phyloP scores from a whole-genome alignment of 2,797 vertebrate genomes.

The Aulostomus chinensis region DNA sequence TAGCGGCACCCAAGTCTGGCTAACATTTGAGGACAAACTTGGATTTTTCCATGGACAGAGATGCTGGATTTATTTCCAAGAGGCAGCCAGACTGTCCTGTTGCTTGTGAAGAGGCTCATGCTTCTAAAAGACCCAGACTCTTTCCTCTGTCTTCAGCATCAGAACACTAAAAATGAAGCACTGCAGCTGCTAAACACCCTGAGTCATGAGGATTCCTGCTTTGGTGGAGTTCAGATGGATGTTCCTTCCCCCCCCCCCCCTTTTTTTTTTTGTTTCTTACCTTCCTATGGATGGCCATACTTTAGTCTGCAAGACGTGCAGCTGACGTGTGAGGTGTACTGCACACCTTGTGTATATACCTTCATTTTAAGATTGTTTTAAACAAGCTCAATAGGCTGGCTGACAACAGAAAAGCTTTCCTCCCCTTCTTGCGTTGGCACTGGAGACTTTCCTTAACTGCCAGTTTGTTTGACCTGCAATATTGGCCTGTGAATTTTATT shows the following conservation, averaged over 20 bases:
- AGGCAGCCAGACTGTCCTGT: constrained; percentile 59
- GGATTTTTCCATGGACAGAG: constrained; percentile 65
- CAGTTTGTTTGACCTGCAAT: constrained; percentile 62
- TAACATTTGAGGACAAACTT: constrained; percentile 54
- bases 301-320: constrained; percentile 65
- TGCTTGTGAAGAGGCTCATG: constrained; percentile 48
- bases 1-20: constrained; percentile 54
- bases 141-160: constrained; percentile 75
- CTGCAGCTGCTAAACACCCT: constrained; percentile 58
- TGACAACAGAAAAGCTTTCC: constrained; percentile 73
- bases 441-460: constrained; percentile 62
- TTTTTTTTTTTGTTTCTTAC: constrained; percentile 36
- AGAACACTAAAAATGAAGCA: constrained; percentile 70
- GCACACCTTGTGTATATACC: constrained; percentile 83
- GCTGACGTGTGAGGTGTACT: constrained; percentile 56
- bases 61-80: constrained; percentile 62
- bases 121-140: constrained; percentile 67
- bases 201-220: constrained; percentile 69
- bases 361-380: constrained; percentile 86
- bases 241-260: no score
- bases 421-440: constrained; percentile 61
- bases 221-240: constrained; percentile 49
- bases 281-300: constrained; percentile 72
- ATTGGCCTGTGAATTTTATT: constrained; percentile 73
- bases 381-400: constrained; percentile 88